These are phyloP conservation scores for Mycteria americana DNA, from an alignment of 2,797 vertebrate species.

Conservation along the genomic window DNA sequence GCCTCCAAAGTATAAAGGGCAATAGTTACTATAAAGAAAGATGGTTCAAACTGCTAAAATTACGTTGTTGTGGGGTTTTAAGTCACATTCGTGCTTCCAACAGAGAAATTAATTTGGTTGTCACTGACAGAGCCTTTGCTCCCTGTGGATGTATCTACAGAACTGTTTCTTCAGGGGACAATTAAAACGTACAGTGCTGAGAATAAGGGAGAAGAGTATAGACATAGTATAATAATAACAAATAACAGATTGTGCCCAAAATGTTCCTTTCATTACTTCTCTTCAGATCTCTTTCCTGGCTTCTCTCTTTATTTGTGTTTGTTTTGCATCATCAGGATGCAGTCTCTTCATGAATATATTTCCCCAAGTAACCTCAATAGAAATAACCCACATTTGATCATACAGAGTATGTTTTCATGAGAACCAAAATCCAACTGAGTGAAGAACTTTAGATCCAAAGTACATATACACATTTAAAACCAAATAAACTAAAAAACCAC, in stretches of 20 bases:
- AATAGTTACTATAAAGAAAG: background rate
- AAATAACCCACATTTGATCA: constrained; percentile 1
- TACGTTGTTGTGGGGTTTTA: background rate
- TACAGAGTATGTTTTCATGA: background rate
- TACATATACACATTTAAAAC: background rate
- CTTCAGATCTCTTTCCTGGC: background rate
- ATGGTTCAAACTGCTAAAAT: background rate
- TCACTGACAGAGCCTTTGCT: constrained; percentile 18
- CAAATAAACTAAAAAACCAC: background rate
- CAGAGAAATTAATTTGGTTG: constrained; percentile 50
- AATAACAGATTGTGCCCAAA: constrained; percentile 8
- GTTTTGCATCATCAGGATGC: constrained; percentile 18
- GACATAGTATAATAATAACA: background rate
- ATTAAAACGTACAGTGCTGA: constrained; percentile 33
- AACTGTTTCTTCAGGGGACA: constrained; percentile 41
- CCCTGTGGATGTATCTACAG: constrained; percentile 8
- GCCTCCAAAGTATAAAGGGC: background rate
- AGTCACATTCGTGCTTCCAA: constrained; percentile 15
- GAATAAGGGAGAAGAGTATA: background rate
- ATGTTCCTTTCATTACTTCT: constrained; percentile 31
- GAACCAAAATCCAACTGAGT: background rate
- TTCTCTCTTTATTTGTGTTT: constrained; percentile 10
- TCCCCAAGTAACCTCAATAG: background rate
- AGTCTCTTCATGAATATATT: background rate
- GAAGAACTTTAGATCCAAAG: background rate